phyloP scores from a whole-genome alignment of 2,888 invertebrate species.

The Drosophila recens region DNA sequence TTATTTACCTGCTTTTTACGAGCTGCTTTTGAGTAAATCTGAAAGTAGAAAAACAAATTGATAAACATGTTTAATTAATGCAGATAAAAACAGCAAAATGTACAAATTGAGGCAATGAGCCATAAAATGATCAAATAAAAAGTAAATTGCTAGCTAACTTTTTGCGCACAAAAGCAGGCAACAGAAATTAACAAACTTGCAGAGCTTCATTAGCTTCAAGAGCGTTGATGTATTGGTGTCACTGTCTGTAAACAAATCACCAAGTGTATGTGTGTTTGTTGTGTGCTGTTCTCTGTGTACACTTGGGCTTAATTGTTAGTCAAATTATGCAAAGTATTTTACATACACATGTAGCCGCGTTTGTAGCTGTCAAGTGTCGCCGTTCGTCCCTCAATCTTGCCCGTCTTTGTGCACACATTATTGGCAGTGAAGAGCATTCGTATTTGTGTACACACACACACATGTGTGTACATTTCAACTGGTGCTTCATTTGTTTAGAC shows the following conservation, averaged over 20 bases:
- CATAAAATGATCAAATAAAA: slow-evolving; percentile 25
- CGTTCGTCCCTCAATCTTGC: slow-evolving; percentile 3
- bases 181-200: slow-evolving; percentile 43
- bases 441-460: slow-evolving; percentile 48
- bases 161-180: slow-evolving; percentile 44
- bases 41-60: slow-evolving; percentile 20
- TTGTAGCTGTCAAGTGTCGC: slow-evolving; percentile 42
- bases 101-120: slow-evolving; percentile 22
- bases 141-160: neutral
- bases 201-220: slow-evolving; percentile 50
- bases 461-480: slow-evolving; percentile 10
- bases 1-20: slow-evolving; percentile 45
- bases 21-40: slow-evolving; percentile 13
- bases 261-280: slow-evolving; percentile 19
- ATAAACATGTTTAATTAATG: slow-evolving; percentile 5
- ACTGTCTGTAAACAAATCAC: slow-evolving; percentile 8
- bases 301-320: slow-evolving; percentile 70
- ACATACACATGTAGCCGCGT: slow-evolving; percentile 47
- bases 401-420: slow-evolving; percentile 29
- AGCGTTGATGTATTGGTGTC: slow-evolving; percentile 16
- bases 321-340: slow-evolving; percentile 73
- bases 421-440: slow-evolving; percentile 42
- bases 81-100: neutral
- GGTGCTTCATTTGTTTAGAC: slow-evolving; percentile 72
- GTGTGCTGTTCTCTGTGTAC: slow-evolving; percentile 31